phyloP scores from a whole-genome alignment of 2,797 vertebrate species.

The Trachops cirrhosus region DNA sequence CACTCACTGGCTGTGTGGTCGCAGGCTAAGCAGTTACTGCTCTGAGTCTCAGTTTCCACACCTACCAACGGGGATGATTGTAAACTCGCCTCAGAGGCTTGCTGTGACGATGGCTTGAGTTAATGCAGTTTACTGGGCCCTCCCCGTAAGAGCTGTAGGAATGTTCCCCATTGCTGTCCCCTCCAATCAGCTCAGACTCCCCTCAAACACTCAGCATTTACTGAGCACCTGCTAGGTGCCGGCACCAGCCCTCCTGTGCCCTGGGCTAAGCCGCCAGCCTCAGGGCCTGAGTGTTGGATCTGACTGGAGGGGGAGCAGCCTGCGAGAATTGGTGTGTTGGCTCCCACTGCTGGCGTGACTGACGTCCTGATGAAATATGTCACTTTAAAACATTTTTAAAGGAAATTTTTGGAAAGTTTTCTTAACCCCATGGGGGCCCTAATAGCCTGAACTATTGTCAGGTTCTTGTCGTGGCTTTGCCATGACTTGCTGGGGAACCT shows the following conservation, averaged over 20 bases:
- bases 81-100: neutral
- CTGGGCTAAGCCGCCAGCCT: neutral
- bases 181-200: neutral
- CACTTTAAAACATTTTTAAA: slow-evolving; percentile 28
- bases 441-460: neutral
- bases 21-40: neutral
- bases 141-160: neutral
- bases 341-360: slow-evolving; percentile 76
- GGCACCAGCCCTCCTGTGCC: neutral
- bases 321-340: slow-evolving; percentile 61
- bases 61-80: neutral
- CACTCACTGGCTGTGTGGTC: neutral
- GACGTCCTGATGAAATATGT: slow-evolving; percentile 66
- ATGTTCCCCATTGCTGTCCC: neutral
- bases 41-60: neutral
- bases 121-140: neutral
- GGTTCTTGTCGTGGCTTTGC: neutral
- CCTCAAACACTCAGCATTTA: neutral
- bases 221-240: neutral
- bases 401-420: slow-evolving; percentile 47
- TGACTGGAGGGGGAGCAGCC: neutral
- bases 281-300: neutral
- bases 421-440: neutral
- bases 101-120: neutral
- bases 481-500: neutral